phyloP scores from a whole-genome alignment of 2,888 invertebrate species.

The Dilophus febrilis region DNA sequence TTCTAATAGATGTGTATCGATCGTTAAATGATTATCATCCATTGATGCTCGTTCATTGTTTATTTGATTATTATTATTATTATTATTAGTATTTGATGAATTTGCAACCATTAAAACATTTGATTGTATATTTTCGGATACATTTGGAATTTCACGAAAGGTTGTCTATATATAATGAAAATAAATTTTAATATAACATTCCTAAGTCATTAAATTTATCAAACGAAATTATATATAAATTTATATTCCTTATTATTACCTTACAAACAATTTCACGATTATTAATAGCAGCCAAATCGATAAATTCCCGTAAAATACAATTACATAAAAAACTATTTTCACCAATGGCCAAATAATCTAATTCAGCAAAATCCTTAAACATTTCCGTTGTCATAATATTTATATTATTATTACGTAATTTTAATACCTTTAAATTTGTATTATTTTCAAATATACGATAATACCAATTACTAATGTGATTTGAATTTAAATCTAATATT shows the following conservation, averaged over 20 bases:
- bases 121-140: background rate
- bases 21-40: no score
- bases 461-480: constrained; percentile 40
- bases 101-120: background rate
- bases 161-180: no score
- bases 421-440: constrained; percentile 28
- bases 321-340: constrained; percentile 43
- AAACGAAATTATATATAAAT: no score
- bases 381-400: constrained; percentile 38
- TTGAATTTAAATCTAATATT: constrained; percentile 34
- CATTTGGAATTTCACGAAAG: background rate
- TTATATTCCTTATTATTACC: background rate
- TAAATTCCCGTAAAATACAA: constrained; percentile 35
- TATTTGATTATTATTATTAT: background rate
- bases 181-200: no score
- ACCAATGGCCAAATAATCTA: constrained; percentile 34
- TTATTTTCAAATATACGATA: constrained; percentile 26
- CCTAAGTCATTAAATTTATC: no score
- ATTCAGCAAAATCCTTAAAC: constrained; percentile 33
- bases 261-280: constrained; percentile 5
- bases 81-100: background rate
- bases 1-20: no score
- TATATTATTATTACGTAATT: constrained; percentile 36
- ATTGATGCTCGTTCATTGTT: no score
- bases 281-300: constrained; percentile 26